Conservation (phyloP, 2,113 vertebrate genomes). For the Myanophis thanlyinensis region DNA sequence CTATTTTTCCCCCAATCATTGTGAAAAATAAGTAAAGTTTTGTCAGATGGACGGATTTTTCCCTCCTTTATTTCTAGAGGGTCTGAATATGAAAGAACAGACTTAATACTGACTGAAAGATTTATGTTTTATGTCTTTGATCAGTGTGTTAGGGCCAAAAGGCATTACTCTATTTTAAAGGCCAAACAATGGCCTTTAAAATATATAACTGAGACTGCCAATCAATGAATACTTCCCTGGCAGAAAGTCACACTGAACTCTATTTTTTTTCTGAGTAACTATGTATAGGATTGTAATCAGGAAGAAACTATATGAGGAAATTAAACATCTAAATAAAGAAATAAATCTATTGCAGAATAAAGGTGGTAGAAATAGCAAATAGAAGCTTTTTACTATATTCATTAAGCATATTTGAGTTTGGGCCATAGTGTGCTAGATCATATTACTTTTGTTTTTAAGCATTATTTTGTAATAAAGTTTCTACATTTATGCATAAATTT, state of each 20-base stretch:
- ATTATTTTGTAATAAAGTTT: neutral
- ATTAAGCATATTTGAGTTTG: neutral
- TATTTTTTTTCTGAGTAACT: neutral
- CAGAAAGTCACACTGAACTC: neutral
- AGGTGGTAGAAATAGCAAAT: neutral
- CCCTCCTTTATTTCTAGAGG: neutral
- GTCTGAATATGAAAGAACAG: neutral
- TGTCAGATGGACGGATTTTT: neutral
- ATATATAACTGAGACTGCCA: neutral
- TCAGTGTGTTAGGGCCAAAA: neutral
- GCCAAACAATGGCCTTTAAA: neutral
- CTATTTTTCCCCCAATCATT: neutral
- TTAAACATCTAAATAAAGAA: neutral
- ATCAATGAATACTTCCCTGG: neutral
- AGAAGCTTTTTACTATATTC: neutral
- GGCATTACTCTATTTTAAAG: neutral
- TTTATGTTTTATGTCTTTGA: neutral
- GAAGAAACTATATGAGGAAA: neutral
- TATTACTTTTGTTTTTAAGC: neutral
- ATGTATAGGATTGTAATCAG: neutral
- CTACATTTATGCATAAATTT: neutral
- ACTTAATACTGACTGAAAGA: rapidly evolving
- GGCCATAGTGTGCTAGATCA: neutral
- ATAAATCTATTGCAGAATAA: neutral
- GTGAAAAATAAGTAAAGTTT: neutral